Base-by-base conservation (phyloP, 1,140 invertebrate genomes). In the Littorina saxatilis region DNA sequence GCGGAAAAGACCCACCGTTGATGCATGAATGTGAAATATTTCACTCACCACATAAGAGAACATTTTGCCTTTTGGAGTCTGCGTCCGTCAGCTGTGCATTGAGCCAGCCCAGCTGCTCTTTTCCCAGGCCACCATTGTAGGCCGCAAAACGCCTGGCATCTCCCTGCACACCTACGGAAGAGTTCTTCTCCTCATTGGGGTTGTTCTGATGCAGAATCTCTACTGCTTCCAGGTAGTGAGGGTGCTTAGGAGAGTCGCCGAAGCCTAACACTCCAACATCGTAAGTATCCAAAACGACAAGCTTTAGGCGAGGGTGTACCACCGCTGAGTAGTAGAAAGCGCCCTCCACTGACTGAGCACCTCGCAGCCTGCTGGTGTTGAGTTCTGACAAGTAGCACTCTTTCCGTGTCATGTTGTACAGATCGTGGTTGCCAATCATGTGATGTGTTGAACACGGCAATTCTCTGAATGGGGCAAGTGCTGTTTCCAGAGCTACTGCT, bases 361-460 rank as follows among this genome's bases (percentile, higher is more conserved):
- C 47, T 2, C n/a, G 32, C n/a, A 61, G 80, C 72, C 39, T 75
- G 74, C 39, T 83, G 83, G 15, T 88, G 70, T 32, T 47, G 17
- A 47, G 87, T 81, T 9, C 82, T 52, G 37, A 85, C 74, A 7
- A 91, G 58, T 74, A 87, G 85, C 63, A 82, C 70, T 40, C 88
- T 77, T 23, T 47, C 72, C 88, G 83, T 13, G 73, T 81, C 72
- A 92, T 90, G 85, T 93, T 93, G 82, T 93, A 93, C 1, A 93
- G 82, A 84, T 93, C 92, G 84, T 93, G 92, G 83, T 93, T 93
- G 29, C 92, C 92, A 47, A 90, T 86, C 5, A 91, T 81, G 82
- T 92, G 91, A 79, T 88, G 91, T 0, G 89, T 85, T 13, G 90
- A 87, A 74, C 89, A 86, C 5, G 75, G 43, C 37, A 86, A 40